phyloP scores from a whole-genome alignment of 2,113 vertebrate species.

The Ictalurus furcatus region DNA sequence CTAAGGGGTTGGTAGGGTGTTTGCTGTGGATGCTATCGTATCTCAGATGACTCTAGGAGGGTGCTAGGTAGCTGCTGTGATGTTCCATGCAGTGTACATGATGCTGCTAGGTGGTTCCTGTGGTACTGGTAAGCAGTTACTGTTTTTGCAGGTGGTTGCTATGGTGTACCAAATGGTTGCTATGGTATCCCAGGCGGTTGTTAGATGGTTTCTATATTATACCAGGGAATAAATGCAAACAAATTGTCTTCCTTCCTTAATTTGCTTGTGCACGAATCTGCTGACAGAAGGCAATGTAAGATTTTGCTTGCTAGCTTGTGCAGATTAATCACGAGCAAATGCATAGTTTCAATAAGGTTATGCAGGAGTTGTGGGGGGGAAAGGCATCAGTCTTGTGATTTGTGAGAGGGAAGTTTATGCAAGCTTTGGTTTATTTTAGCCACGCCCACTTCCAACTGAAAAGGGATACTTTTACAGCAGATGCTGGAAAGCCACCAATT shows the following conservation, averaged over 20 bases:
- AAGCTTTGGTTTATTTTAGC: background rate
- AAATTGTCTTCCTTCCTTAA: background rate
- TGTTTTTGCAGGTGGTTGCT: background rate
- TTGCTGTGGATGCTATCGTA: background rate
- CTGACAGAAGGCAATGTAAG: background rate
- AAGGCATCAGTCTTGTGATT: background rate
- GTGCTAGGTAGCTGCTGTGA: background rate
- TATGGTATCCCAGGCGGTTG: background rate
- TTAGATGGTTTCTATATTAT: background rate
- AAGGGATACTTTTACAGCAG: background rate
- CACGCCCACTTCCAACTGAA: background rate
- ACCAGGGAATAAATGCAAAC: background rate
- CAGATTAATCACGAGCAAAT: background rate
- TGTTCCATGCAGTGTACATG: background rate
- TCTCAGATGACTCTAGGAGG: background rate
- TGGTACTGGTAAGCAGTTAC: background rate
- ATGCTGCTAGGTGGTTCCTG: background rate
- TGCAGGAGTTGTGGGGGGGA: background rate
- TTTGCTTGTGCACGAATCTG: background rate
- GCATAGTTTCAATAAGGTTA: background rate
- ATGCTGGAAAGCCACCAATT: background rate
- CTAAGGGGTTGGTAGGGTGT: background rate
- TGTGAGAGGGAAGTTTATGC: background rate
- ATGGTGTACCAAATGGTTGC: background rate
- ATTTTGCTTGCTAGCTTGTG: background rate